Base-by-base conservation (phyloP, 2,888 invertebrate species). In the Eupithecia centaureata region DNA sequence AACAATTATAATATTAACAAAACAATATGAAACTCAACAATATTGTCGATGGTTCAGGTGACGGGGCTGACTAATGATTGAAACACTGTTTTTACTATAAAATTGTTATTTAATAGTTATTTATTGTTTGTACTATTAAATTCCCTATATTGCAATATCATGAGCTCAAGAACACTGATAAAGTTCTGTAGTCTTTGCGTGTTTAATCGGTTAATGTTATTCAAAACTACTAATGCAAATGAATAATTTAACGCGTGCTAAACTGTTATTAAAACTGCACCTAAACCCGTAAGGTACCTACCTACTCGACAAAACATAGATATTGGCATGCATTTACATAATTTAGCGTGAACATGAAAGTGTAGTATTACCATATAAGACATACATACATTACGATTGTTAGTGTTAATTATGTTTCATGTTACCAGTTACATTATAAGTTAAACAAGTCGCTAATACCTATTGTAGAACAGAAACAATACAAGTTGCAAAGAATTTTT, bases 341-440 rank as follows among this genome's bases (percentile, higher is more conserved):
- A 64, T 62, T 61, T 33, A 61, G 59, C 35, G 42, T 30, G 25
- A 60, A 35, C 63, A 60, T 35, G 51, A 28, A 60, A 62, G 72
- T 70, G 72, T 70, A 67, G 73, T 74, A 72, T 71, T 71, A 60
- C 61, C 47, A 47, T 47, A 47, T 47, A 12, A 22, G 22, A 18
- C 47, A 47, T 47, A 22, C 47, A 47, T 47, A 22, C 22, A 2
- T 47, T 22, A 47, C 4, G 47, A 22, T 7, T 38, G n/a, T n/a
- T 38, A 38, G 38, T n/a, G 0, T 5, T 38, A n/a, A 38, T n/a
- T n/a, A 42, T 18, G 42, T 18, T 42, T 42, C 42, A 10, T 42
- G 18, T 10, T 22, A 18, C n/a, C n/a, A n/a, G n/a, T n/a, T 42
- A 2, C n/a, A 42, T 42, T 18, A 18, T 42, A 22, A 18, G 18